Evolutionary conservation across 2,797 vertebrate genomes (phyloP).

Genomic region (Pogoniulus pusillus): DNA sequence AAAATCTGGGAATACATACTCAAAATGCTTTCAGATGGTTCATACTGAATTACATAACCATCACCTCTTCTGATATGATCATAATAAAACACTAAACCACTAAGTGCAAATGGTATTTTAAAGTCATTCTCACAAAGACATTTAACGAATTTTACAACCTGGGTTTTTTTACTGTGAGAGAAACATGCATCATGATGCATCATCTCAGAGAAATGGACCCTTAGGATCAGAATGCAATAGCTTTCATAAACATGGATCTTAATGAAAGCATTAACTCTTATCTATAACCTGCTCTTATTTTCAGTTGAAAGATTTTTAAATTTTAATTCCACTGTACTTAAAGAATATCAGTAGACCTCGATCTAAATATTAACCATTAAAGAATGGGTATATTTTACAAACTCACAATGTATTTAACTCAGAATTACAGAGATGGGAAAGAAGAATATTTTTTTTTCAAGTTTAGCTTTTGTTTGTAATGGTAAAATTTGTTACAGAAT

Average conservation of each 20-base stretch:
- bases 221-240: neutral
- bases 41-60: neutral
- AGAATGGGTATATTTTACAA: no score
- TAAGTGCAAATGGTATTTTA: neutral
- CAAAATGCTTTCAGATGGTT: neutral
- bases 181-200: neutral
- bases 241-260: neutral
- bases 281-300: no score
- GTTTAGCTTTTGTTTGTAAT: no score
- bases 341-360: neutral
- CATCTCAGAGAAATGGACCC: neutral
- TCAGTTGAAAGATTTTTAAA: no score
- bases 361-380: no score
- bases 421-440: no score
- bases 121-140: neutral
- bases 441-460: no score
- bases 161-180: neutral
- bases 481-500: no score
- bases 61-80: neutral
- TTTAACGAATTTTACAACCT: neutral
- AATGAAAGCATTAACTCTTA: neutral
- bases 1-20: neutral
- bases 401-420: no score
- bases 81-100: neutral
- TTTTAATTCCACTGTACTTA: neutral